Evolutionary conservation across 2,797 vertebrate species (phyloP).

Genomic region (Chiroxiphia lanceolata): DNA sequence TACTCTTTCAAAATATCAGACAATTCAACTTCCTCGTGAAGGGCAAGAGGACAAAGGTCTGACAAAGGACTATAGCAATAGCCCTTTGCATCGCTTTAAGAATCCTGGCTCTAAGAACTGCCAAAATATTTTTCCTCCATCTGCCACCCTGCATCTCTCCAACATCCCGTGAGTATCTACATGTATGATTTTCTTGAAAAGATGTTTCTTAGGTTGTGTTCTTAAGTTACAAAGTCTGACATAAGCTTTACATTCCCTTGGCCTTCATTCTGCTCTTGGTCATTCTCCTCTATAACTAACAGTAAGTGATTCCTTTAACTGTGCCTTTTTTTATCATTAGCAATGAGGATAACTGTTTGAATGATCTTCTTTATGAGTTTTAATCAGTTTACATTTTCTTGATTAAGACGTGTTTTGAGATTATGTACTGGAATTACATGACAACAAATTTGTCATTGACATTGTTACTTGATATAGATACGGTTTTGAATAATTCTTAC

Average conservation of each 20-base stretch:
- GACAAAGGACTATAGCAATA: constrained; percentile 89
- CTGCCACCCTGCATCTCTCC: constrained; percentile 89
- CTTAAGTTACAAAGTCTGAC: not conserved
- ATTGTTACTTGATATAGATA: not conserved
- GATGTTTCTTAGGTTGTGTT: not conserved
- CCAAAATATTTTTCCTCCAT: constrained; percentile 90
- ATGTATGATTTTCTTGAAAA: not conserved
- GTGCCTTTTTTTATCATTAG: not conserved
- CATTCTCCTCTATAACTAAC: not conserved
- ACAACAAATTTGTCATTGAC: not conserved
- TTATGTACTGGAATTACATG: not conserved
- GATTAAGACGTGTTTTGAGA: not conserved
- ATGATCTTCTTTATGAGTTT: not conserved
- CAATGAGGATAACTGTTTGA: not conserved
- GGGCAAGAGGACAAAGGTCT: constrained; percentile 85
- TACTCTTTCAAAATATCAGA: constrained; percentile 86
- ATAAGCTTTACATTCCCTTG: not conserved
- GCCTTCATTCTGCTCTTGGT: not conserved
- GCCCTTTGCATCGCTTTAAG: constrained; percentile 91
- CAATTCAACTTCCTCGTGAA: constrained; percentile 85
- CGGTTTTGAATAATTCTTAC: not conserved
- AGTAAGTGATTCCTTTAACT: not conserved
- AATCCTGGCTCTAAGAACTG: constrained; percentile 89
- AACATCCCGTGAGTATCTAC: constrained; percentile 88
- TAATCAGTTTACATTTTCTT: not conserved